Evolutionary conservation across 2,888 invertebrate species (phyloP).

Genomic region (Harpalus rubripes): DNA sequence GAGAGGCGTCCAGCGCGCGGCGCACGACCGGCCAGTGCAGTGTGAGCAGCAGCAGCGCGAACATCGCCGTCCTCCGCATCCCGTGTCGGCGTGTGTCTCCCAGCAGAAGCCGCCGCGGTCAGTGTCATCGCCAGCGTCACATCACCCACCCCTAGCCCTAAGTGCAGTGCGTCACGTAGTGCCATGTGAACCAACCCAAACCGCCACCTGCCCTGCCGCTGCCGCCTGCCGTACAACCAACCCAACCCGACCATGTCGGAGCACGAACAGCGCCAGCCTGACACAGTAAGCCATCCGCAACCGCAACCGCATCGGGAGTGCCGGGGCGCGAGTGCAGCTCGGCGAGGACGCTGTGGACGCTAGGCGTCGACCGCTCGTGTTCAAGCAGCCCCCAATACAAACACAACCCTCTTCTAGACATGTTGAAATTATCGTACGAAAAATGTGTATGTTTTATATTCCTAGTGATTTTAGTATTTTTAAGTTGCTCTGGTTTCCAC

Average conservation of each 20-base stretch:
- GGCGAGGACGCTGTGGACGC: conserved; percentile 69
- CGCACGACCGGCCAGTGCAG: conserved; percentile 73
- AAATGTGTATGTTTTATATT: conserved; percentile 78
- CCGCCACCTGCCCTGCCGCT: no score
- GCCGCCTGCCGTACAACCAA: conserved; percentile 57
- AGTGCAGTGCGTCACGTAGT: conserved; percentile 1
- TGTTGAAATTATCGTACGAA: conserved; percentile 77
- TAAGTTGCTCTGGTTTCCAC: conserved; percentile 78
- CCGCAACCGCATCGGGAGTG: no score
- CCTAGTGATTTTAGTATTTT: conserved; percentile 76
- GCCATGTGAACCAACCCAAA: neutral
- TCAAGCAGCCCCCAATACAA: conserved; percentile 11
- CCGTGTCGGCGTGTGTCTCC: neutral
- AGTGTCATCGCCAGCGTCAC: neutral
- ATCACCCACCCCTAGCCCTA: neutral
- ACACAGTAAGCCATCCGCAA: conserved; percentile 70
- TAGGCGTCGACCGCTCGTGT: conserved; percentile 63
- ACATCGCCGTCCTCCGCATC: conserved; percentile 69
- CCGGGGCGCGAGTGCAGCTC: conserved; percentile 71
- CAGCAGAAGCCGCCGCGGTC: conserved; percentile 8
- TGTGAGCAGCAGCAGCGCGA: conserved; percentile 75
- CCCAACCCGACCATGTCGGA: conserved; percentile 74
- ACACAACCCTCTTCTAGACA: conserved; percentile 72
- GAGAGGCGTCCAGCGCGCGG: conserved; percentile 48
- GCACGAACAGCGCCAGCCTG: conserved; percentile 72